Percentiles rank a stretch among this genome's conserved stretches.
phyloP scores from a whole-genome alignment of 2,113 vertebrate genomes.

The Pelusios castaneus region DNA sequence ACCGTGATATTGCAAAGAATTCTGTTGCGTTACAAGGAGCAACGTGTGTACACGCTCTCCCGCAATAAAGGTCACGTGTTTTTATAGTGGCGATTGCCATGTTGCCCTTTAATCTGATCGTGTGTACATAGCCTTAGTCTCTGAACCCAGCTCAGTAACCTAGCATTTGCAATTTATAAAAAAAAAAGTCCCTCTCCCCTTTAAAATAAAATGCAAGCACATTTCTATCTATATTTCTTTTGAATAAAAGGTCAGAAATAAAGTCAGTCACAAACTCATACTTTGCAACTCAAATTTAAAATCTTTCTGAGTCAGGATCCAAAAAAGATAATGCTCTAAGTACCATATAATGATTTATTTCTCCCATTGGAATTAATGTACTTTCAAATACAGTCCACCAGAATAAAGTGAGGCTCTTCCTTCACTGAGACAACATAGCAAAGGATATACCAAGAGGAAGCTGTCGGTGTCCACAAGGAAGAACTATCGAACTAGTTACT shows the following conservation, averaged over 20 bases:
- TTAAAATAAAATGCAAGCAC: neutral
- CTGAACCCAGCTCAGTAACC: neutral
- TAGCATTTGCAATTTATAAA: neutral
- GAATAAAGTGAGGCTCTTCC: neutral
- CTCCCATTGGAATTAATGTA: neutral
- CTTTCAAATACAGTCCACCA: neutral
- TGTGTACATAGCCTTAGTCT: too few species aligned
- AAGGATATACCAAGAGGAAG: neutral
- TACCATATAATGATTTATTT: slow-evolving; percentile 18
- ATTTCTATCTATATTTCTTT: neutral
- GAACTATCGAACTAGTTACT: neutral
- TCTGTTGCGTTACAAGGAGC: too few species aligned
- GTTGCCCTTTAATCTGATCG: too few species aligned
- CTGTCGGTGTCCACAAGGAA: too few species aligned
- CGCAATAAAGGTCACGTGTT: too few species aligned
- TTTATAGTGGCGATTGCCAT: too few species aligned
- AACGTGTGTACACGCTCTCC: too few species aligned
- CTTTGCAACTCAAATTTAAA: neutral
- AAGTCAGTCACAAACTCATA: neutral
- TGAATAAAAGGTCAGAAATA: neutral
- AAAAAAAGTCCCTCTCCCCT: neutral
- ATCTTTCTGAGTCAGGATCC: neutral
- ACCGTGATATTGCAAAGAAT: too few species aligned
- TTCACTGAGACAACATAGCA: neutral
- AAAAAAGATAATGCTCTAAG: neutral